Evolutionary conservation across 2,113 vertebrate genomes (phyloP).

Genomic region (Lasiurus cinereus): DNA sequence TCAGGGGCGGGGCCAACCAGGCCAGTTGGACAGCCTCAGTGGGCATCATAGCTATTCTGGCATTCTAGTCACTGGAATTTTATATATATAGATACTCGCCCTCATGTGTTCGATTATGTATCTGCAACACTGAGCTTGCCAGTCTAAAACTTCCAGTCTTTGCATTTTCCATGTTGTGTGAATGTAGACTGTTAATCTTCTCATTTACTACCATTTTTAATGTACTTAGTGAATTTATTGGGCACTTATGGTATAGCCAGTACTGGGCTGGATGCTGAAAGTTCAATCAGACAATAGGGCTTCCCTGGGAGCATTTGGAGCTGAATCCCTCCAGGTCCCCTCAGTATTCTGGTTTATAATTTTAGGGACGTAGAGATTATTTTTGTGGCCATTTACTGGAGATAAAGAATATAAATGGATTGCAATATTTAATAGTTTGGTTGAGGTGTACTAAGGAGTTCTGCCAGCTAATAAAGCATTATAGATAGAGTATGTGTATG

Average conservation of each 20-base stretch:
- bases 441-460: neutral
- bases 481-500: neutral
- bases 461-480: neutral
- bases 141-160: neutral
- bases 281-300: neutral
- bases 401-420: neutral
- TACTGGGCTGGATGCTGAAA: neutral
- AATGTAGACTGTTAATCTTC: neutral
- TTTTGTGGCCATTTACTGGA: constrained; percentile 1
- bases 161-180: neutral
- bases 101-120: no score
- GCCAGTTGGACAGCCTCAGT: no score
- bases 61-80: no score
- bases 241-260: neutral
- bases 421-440: neutral
- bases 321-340: neutral
- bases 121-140: neutral
- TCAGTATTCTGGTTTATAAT: constrained; percentile 4
- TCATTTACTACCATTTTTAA: neutral
- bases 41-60: no score
- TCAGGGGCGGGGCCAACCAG: no score
- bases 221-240: neutral
- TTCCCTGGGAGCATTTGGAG: neutral
- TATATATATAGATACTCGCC: no score
- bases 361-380: neutral